Base-by-base conservation (phyloP, 2,888 invertebrate species). In the Zhuqinia jingwanae region DNA sequence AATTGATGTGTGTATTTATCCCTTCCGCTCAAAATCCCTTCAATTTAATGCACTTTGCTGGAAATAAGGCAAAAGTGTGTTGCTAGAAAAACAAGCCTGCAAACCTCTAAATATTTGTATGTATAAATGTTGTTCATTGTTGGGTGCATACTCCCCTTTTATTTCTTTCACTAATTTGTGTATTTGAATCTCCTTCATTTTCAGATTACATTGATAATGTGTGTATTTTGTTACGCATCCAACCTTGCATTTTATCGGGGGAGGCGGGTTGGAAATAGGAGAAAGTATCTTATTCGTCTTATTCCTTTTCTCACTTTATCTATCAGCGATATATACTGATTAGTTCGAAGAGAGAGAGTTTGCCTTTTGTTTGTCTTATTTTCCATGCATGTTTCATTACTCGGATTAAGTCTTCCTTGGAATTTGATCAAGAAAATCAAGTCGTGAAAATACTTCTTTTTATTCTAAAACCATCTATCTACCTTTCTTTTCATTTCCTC, bases 91-190 rank as follows among this genome's bases (percentile, higher is more conserved):
- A 78, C 63, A 78, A 47, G 63, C n/a, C n/a, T n/a, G n/a, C n/a
- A n/a, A n/a, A n/a, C n/a, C n/a, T n/a, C n/a, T n/a, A n/a, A n/a
- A n/a, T n/a, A n/a, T n/a, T n/a, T n/a, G n/a, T n/a, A n/a, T n/a
- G n/a, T n/a, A n/a, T n/a, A 78, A 63, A 63, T 63, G 63, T 58
- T 45, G 65, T 36, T 65, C 65, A 65, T 65, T 58, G 42, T 42
- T 25, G 36, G n/a, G n/a, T n/a, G n/a, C n/a, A n/a, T 45, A 25
- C 45, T 63, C 17, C 63, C 27, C 78, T 45, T n/a, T 30, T 30
- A 47, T 78, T 78, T 78, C 77, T 78, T 63, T 63, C 63, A 78
- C 50, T 65, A 78, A 78, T 78, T 78, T 63, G 78, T 25, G 63
- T 17, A 50, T 27, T 30, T 25, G 63, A n/a, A 50, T 27, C 30